phyloP scores from a whole-genome alignment of 2,888 invertebrate species.

The Plusia festucae region DNA sequence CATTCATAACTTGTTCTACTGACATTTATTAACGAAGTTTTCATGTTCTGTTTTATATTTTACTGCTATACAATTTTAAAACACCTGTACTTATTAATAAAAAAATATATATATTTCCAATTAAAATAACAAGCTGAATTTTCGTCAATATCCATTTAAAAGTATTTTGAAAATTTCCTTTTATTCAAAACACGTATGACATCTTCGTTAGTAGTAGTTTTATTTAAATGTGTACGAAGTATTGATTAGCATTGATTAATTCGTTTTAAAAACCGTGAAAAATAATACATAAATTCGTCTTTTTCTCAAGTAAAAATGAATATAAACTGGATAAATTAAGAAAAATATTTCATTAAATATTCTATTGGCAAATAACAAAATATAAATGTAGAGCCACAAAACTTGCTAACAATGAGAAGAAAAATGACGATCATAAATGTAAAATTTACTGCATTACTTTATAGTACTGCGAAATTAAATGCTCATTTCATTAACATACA shows the following conservation, averaged over 20 bases:
- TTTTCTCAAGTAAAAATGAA: too few species aligned
- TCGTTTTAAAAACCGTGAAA: too few species aligned
- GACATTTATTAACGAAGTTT: not conserved
- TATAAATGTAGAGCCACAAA: constrained; percentile 16
- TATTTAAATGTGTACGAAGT: too few species aligned
- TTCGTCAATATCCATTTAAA: not conserved
- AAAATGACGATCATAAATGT: constrained; percentile 26
- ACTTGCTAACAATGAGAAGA: constrained; percentile 9
- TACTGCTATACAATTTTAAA: not conserved
- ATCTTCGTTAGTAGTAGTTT: too few species aligned
- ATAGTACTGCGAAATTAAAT: not conserved
- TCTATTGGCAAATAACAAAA: constrained; percentile 50
- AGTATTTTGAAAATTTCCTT: constrained; percentile 27
- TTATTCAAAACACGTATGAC: constrained; percentile 28
- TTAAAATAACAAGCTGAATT: constrained; percentile 22
- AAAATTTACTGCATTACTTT: constrained; percentile 18
- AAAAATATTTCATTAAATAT: constrained; percentile 45
- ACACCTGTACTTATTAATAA: too few species aligned
- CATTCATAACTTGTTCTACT: not conserved
- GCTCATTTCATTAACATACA: not conserved
- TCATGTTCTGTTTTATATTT: not conserved
- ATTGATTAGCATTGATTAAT: too few species aligned
- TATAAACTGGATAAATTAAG: constrained; percentile 55
- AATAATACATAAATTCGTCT: too few species aligned
- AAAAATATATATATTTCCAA: too few species aligned